Evolutionary conservation across 2,888 invertebrate species (phyloP).

Genomic region (Cantharis flavilabris): DNA sequence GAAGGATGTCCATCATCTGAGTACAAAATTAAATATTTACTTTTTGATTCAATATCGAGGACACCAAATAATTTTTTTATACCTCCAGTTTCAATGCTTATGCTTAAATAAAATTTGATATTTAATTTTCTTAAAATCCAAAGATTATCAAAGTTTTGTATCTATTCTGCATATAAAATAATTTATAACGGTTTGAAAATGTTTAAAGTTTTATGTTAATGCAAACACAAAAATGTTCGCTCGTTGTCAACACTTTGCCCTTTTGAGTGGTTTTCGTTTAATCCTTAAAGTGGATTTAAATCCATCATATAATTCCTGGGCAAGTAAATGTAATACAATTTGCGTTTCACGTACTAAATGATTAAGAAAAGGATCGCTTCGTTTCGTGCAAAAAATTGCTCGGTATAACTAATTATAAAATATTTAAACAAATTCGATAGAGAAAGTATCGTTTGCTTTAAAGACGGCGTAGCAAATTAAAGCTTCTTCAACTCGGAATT

Average conservation of each 20-base stretch:
- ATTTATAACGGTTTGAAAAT: not conserved
- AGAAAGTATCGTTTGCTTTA: not conserved
- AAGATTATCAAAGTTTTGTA: not conserved
- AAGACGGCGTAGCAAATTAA: not conserved
- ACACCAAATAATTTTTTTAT: no score
- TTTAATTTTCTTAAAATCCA: not conserved
- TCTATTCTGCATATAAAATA: not conserved
- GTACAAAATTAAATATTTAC: no score
- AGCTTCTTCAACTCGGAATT: not conserved
- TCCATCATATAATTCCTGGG: slow-evolving; percentile 47
- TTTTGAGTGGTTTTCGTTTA: slow-evolving; percentile 43
- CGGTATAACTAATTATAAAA: not conserved
- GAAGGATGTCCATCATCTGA: no score
- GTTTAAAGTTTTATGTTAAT: not conserved
- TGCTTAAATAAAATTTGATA: no score
- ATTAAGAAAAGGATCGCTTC: not conserved
- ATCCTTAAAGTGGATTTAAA: slow-evolving; percentile 55
- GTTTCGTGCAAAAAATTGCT: not conserved
- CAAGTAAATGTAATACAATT: slow-evolving; percentile 26
- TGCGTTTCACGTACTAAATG: not conserved
- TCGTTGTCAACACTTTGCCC: slow-evolving; percentile 20
- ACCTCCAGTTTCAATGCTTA: no score
- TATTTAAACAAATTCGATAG: not conserved
- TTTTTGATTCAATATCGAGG: no score
- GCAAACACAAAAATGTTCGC: not conserved